Evolutionary conservation across 2,797 vertebrate genomes (phyloP).

Genomic region (Numenius phaeopus): DNA sequence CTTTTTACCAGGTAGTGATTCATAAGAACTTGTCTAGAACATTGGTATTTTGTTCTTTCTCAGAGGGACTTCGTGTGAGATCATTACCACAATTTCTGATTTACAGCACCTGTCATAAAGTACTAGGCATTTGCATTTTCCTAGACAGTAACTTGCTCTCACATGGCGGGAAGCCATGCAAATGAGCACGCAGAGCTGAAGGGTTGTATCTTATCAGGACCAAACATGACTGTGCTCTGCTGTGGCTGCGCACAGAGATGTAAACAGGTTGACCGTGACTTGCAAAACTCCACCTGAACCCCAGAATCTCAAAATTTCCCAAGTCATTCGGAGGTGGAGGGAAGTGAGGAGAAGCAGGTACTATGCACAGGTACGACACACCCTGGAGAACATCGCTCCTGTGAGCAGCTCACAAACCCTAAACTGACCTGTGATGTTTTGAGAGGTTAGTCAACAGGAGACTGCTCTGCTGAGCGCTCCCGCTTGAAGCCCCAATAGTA

Average conservation of each 20-base stretch:
- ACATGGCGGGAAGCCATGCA: not conserved
- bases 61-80: not conserved
- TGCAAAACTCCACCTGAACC: not conserved
- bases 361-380: not conserved
- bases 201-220: not conserved
- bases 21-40: not conserved
- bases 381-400: not conserved
- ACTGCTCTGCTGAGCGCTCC: not conserved
- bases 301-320: not conserved
- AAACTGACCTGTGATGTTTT: not conserved
- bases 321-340: not conserved
- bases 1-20: not conserved
- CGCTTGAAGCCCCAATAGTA: not conserved
- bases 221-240: not conserved
- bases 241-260: not conserved
- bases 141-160: not conserved
- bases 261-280: not conserved
- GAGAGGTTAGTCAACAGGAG: not conserved
- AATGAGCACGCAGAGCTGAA: not conserved
- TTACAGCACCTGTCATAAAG: not conserved
- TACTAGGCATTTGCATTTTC: not conserved
- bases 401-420: not conserved
- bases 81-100: not conserved
- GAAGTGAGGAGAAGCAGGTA: not conserved
- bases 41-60: not conserved